These are phyloP conservation scores for Aricia artaxerxes DNA, from an alignment of 2,888 invertebrate genomes.

Conservation along the genomic window DNA sequence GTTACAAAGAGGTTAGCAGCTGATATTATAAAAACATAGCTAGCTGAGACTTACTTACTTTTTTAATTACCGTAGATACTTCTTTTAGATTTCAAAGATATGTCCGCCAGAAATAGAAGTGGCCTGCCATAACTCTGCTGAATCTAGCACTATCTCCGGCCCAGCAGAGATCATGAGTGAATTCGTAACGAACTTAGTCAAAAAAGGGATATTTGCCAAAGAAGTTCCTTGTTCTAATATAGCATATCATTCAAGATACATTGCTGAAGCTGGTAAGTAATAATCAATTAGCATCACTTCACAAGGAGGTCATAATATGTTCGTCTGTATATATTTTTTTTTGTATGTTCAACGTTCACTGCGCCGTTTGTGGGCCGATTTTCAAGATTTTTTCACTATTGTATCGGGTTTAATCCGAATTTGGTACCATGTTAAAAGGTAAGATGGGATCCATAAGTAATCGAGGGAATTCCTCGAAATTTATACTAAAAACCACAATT, in stretches of 20 bases:
- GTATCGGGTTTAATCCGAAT: too few species aligned
- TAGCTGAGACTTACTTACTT: too few species aligned
- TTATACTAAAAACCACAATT: too few species aligned
- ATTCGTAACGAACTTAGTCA: not conserved
- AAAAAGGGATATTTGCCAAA: conserved; percentile 32
- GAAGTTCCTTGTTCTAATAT: conserved; percentile 33
- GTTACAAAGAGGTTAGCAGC: conserved; percentile 31
- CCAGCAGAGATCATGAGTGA: conserved; percentile 79
- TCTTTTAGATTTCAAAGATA: conserved; percentile 16
- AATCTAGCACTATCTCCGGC: conserved; percentile 89
- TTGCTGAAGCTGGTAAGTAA: conserved; percentile 19
- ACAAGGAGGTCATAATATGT: too few species aligned
- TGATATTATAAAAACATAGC: not conserved
- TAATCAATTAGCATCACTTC: not conserved
- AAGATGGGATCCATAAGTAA: too few species aligned
- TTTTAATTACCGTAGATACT: conserved; percentile 45
- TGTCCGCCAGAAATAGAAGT: conserved; percentile 74
- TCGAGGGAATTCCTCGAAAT: too few species aligned
- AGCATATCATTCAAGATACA: conserved; percentile 29
- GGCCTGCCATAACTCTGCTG: conserved; percentile 90
- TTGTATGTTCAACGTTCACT: too few species aligned
- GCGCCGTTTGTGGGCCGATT: too few species aligned
- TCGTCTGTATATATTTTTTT: too few species aligned
- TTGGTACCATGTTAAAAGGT: too few species aligned
- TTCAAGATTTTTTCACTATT: too few species aligned